Conservation (phyloP, 1,140 invertebrate genomes). For the Temnothorax longispinosus region DNA sequence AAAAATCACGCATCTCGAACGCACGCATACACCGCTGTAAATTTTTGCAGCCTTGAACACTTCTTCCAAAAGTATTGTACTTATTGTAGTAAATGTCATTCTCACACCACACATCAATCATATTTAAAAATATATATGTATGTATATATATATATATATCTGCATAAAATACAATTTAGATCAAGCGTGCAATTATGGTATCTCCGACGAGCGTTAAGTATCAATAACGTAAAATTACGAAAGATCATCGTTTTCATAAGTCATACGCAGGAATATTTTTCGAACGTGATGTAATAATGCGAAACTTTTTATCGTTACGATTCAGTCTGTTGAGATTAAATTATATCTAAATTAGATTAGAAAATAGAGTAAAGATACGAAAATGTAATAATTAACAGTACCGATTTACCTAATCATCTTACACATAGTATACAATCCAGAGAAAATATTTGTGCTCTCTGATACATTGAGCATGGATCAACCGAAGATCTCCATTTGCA, state of each 20-base stretch:
- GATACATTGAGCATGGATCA: slow-evolving; percentile 43
- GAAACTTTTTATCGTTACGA: slow-evolving; percentile 50
- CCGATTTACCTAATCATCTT: slow-evolving; percentile 18
- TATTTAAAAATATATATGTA: slow-evolving; percentile 34
- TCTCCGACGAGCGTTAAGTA: slow-evolving; percentile 11
- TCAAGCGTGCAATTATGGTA: slow-evolving; percentile 40
- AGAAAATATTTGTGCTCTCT: slow-evolving; percentile 61
- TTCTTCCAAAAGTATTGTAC: slow-evolving; percentile 11
- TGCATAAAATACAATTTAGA: slow-evolving; percentile 18
- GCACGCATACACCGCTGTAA: not conserved
- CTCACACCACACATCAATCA: not conserved
- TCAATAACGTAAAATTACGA: slow-evolving; percentile 46
- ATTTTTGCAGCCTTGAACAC: not conserved
- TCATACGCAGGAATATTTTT: not conserved
- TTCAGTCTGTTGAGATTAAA: slow-evolving; percentile 67
- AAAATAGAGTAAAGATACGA: slow-evolving; percentile 38
- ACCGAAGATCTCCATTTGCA: slow-evolving; percentile 3
- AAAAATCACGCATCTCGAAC: not conserved
- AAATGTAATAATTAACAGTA: slow-evolving; percentile 54
- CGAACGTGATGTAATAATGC: slow-evolving; percentile 1
- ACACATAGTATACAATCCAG: slow-evolving; percentile 51
- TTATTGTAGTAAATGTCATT: slow-evolving; percentile 7
- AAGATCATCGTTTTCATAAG: slow-evolving; percentile 39
- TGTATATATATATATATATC: slow-evolving; percentile 7
- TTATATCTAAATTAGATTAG: slow-evolving; percentile 58